Evolutionary conservation across 1,140 invertebrate species (phyloP), one percentile per base, ranked within the genome.

Genomic region (Phthorimaea operculella): DNA sequence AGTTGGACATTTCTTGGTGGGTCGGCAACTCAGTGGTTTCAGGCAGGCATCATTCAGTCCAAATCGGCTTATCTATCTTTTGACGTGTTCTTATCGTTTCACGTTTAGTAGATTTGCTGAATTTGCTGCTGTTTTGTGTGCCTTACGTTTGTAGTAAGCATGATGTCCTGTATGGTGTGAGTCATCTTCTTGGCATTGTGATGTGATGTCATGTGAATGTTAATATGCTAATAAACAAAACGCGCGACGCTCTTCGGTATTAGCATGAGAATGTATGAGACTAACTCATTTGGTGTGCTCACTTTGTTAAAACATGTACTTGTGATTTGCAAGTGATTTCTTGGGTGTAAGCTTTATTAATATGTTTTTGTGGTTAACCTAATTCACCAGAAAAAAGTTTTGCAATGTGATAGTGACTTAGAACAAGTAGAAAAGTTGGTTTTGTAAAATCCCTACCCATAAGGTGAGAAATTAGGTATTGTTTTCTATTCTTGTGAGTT

Each of bases 141-240:
- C 3, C 36, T n/a, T 2, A 39, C 36, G 3, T 15, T 16, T 16
- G 44, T 47, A 47, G 39, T 47, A 16, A 9, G 9, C 15, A 47
- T n/a, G 11, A 47, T 8, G 11, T 16, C 44, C 4, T 47, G 15
- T 9, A 47, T 47, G 11, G 16, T 66, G 72, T 83, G 78, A 83
- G 28, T 83, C 80, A 83, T 70, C 63, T 68, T 69, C 56, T 68
- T 71, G 65, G 66, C 63, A 71, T 76, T 80, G 76, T 83, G 78
- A 81, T 80, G 76, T 83, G 78, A 81, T 81, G 77, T 83, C 78
- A 81, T 81, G 52, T 72, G 74, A 63, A 76, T 72, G 65, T 58
- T 70, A 64, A 64, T n/a, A 74, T 71, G 60, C 59, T 74, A 73
- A 76, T 77, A 77, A 77, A 72, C 63, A 70, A 66, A 65, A 58